Conservation (phyloP, 2,888 invertebrate species). For the Sinodicranocentrus sp. region DNA sequence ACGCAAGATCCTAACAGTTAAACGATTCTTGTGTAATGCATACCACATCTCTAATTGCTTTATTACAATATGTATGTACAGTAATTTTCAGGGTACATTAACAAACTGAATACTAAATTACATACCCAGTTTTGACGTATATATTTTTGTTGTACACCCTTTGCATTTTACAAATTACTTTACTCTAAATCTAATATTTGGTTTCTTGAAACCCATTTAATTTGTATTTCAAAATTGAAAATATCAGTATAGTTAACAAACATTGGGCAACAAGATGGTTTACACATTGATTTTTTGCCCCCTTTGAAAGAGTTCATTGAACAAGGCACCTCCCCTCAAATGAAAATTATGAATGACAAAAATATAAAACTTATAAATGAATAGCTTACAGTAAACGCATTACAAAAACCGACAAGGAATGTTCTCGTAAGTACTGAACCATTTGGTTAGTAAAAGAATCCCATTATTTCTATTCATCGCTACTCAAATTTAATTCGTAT, state of each 20-base stretch:
- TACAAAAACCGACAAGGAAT: slow-evolving; percentile 45
- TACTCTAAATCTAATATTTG: background rate
- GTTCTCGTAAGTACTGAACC: slow-evolving; percentile 21
- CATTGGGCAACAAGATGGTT: too few species aligned
- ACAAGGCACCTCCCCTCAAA: slow-evolving; percentile 53
- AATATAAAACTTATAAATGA: background rate
- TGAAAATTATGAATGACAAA: slow-evolving; percentile 15
- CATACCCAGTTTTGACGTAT: background rate
- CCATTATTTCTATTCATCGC: too few species aligned
- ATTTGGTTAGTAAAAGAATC: background rate
- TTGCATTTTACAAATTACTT: slow-evolving; percentile 11
- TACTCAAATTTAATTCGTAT: too few species aligned
- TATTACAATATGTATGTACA: slow-evolving; percentile 41
- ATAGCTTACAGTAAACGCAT: background rate
- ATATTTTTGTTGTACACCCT: slow-evolving; percentile 1
- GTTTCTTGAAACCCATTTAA: background rate
- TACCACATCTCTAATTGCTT: background rate
- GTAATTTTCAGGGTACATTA: slow-evolving; percentile 33
- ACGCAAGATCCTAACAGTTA: too few species aligned
- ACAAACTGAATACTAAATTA: background rate
- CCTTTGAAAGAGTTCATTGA: slow-evolving; percentile 5
- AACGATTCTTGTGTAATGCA: too few species aligned
- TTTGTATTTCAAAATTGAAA: too few species aligned
- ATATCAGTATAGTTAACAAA: too few species aligned
- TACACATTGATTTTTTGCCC: too few species aligned